Evolutionary conservation across 2,797 vertebrate species (phyloP).

Genomic region (Rhyacichthys aspro): DNA sequence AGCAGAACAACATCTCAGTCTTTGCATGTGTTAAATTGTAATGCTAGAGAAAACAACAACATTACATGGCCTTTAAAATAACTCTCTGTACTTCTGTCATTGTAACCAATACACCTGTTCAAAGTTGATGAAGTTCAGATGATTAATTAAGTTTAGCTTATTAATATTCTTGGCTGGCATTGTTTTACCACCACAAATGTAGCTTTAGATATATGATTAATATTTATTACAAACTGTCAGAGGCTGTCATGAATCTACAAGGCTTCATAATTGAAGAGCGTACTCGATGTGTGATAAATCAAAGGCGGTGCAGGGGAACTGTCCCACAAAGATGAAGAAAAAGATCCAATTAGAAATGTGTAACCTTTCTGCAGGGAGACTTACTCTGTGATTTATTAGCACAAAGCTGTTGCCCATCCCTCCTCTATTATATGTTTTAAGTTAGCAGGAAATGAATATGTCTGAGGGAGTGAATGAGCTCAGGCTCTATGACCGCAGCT

Average conservation of each 20-base stretch:
- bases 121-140: constrained; percentile 24
- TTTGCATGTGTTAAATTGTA: constrained; percentile 5
- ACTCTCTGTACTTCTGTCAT: background rate
- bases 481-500: constrained; percentile 40
- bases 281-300: constrained; percentile 65
- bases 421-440: constrained; percentile 51
- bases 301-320: constrained; percentile 36
- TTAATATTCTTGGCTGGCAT: constrained; percentile 58
- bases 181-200: constrained; percentile 45
- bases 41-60: constrained; percentile 2
- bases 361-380: constrained; percentile 56
- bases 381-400: constrained; percentile 55
- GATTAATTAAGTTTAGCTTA: constrained; percentile 57
- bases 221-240: constrained; percentile 71
- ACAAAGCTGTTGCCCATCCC: constrained; percentile 44
- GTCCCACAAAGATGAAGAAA: constrained; percentile 55
- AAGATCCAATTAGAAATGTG: constrained; percentile 58
- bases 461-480: constrained; percentile 49
- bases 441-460: constrained; percentile 56
- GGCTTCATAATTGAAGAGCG: constrained; percentile 56
- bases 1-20: background rate
- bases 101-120: constrained; percentile 1
- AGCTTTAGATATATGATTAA: constrained; percentile 66
- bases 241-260: constrained; percentile 70
- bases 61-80: background rate